A percentile compares a stretch with the other conserved stretches of the same genome.
These are phyloP conservation scores for Scarus forsteni DNA, from an alignment of 2,797 vertebrate species.

Conservation along the genomic window DNA sequence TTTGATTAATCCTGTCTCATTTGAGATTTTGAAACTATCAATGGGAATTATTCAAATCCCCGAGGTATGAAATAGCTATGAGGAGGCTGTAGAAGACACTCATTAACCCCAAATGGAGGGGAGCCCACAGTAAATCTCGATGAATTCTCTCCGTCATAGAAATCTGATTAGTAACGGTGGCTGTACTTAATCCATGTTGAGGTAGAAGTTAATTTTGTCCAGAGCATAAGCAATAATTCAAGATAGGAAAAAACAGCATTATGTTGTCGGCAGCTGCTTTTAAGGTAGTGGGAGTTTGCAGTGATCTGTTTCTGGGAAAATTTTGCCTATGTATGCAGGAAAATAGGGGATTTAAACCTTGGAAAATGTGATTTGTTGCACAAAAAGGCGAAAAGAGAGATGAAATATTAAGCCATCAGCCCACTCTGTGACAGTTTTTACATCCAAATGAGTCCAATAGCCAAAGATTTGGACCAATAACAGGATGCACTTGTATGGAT, in stretches of 20 bases:
- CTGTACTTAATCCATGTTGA: conserved; percentile 80
- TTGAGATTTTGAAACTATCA: conserved; percentile 83
- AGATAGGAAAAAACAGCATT: conserved; percentile 32
- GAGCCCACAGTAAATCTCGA: conserved; percentile 73
- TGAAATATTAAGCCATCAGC: conserved; percentile 58
- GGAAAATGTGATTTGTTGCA: conserved; percentile 12
- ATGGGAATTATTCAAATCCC: conserved; percentile 86
- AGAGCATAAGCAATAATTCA: conserved; percentile 47
- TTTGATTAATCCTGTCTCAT: conserved; percentile 83
- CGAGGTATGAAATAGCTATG: conserved; percentile 81
- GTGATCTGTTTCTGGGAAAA: neutral
- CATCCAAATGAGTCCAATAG: conserved; percentile 56
- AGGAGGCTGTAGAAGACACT: conserved; percentile 79
- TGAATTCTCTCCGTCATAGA: conserved; percentile 69
- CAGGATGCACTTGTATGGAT: conserved; percentile 68
- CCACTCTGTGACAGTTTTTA: conserved; percentile 49
- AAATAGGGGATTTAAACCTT: conserved; percentile 2
- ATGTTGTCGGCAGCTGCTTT: conserved; percentile 26
- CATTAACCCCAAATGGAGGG: conserved; percentile 83
- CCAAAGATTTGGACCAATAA: conserved; percentile 57
- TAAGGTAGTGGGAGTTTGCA: conserved; percentile 5
- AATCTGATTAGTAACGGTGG: conserved; percentile 80
- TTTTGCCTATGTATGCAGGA: neutral
- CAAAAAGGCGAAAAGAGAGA: conserved; percentile 8
- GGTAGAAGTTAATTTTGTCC: conserved; percentile 75